phyloP scores from a whole-genome alignment of 2,888 invertebrate species.

The Dynastes tityus region DNA sequence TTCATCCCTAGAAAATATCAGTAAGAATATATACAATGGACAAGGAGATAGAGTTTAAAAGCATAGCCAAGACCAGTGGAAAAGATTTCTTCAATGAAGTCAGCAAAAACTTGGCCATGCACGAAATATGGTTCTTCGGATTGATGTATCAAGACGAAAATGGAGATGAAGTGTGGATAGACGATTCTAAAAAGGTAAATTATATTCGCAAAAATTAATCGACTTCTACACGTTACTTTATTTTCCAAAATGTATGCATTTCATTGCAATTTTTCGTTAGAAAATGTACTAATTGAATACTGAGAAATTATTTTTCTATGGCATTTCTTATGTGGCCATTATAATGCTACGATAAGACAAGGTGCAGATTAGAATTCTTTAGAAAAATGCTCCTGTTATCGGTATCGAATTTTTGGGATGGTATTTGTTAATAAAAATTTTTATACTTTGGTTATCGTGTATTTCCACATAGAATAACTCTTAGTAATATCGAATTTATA shows the following conservation, averaged over 20 bases:
- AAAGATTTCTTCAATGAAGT: slow-evolving; percentile 64
- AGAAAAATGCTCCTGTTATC: not conserved
- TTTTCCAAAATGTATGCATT: too few species aligned
- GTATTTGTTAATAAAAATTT: too few species aligned
- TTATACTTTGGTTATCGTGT: too few species aligned
- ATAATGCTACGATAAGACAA: too few species aligned
- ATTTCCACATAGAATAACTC: too few species aligned
- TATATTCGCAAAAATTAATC: too few species aligned
- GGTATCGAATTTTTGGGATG: not conserved
- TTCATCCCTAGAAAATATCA: slow-evolving; percentile 59
- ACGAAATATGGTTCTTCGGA: slow-evolving; percentile 68
- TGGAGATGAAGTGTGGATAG: slow-evolving; percentile 65
- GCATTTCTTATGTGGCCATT: not conserved
- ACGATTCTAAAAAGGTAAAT: slow-evolving; percentile 66
- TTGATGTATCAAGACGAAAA: slow-evolving; percentile 62
- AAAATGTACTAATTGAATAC: too few species aligned
- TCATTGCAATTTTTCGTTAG: too few species aligned
- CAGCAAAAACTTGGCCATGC: slow-evolving; percentile 65
- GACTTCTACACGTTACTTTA: too few species aligned
- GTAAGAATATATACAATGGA: slow-evolving; percentile 64
- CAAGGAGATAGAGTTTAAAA: slow-evolving; percentile 65
- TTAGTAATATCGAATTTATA: too few species aligned
- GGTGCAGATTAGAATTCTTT: not conserved
- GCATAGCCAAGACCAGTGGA: slow-evolving; percentile 61
- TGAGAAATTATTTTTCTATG: not conserved